Evolutionary conservation across 2,888 invertebrate species (phyloP), one percentile per base, ranked within the genome.

Genomic region (Caenorhabditis sp.): DNA sequence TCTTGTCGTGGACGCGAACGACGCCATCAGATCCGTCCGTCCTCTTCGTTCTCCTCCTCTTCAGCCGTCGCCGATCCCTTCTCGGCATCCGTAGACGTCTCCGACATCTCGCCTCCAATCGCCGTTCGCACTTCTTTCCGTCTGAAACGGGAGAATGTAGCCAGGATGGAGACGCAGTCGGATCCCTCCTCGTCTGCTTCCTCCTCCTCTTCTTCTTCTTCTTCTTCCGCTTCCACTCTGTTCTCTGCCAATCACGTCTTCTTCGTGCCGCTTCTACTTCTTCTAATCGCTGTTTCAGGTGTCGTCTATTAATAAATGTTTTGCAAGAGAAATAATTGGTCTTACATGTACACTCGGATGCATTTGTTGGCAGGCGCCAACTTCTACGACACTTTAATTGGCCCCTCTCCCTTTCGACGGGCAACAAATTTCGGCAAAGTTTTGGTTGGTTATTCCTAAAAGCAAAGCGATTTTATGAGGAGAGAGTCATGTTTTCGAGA

Each of bases 51-150:
- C n/a, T n/a, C n/a, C n/a, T n/a, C n/a, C n/a, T n/a, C 50, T 7
- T 59, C 68, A 7, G 9, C 48, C 5, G 8, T 46, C 26, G 15
- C 58, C 7, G 73, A 78, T 46, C 73, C 73, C 22, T 73, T 78
- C 58, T 32, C 59, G 2, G 24, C 68, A 2, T 26, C 46, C 13
- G 46, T 68, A 45, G 72, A 72, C 39, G 65, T 71, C 27, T 74
- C 74, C 52, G 72, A 74, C 61, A 68, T 68, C 59, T 71, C 77
- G 0, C 77, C 79, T 0, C 79, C 81, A 5, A 81, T 81, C 30
- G 62, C 81, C 1, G 45, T 81, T 5, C 77, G 79, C 39, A 80
- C 83, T 9, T 83, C 83, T 15, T 81, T 81, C 79, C 77, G 81
- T 15, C 68, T 81, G 39, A 71, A 77, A 39, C 75, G 81, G 7